phyloP scores from a whole-genome alignment of 2,797 vertebrate species.

The Acanthiza pusilla region DNA sequence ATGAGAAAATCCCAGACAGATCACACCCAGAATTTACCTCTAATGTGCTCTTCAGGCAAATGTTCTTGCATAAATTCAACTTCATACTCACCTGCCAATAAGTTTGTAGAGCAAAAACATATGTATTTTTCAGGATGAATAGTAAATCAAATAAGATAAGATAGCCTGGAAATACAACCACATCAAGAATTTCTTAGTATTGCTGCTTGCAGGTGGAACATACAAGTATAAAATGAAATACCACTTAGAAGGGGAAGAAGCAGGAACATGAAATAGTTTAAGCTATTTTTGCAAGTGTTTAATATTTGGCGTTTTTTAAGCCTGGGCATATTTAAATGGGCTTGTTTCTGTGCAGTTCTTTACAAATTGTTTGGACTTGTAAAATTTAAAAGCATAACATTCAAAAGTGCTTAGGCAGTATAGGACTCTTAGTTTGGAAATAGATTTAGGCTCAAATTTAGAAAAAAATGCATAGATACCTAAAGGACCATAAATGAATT shows the following conservation, averaged over 20 bases:
- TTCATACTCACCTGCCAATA: neutral
- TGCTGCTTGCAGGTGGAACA: neutral
- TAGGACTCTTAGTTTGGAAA: neutral
- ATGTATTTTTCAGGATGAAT: neutral
- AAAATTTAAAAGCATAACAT: neutral
- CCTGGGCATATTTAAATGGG: neutral
- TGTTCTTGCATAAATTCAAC: conserved; percentile 1
- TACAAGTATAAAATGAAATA: neutral
- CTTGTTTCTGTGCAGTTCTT: neutral
- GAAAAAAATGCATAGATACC: neutral
- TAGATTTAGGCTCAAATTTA: neutral
- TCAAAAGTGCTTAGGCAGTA: neutral
- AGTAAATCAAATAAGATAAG: neutral
- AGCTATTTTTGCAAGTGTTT: neutral
- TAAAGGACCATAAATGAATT: neutral
- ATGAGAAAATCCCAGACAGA: neutral
- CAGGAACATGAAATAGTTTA: neutral
- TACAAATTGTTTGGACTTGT: fast-evolving
- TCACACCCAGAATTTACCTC: neutral
- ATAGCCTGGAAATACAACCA: neutral
- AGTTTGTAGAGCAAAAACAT: neutral
- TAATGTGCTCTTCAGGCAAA: conserved; percentile 29
- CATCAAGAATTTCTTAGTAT: neutral
- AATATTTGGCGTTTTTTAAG: neutral
- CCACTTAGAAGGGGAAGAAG: neutral